Conservation (phyloP, 2,113 vertebrate genomes). For the Phalacrocorax brasilianus region DNA sequence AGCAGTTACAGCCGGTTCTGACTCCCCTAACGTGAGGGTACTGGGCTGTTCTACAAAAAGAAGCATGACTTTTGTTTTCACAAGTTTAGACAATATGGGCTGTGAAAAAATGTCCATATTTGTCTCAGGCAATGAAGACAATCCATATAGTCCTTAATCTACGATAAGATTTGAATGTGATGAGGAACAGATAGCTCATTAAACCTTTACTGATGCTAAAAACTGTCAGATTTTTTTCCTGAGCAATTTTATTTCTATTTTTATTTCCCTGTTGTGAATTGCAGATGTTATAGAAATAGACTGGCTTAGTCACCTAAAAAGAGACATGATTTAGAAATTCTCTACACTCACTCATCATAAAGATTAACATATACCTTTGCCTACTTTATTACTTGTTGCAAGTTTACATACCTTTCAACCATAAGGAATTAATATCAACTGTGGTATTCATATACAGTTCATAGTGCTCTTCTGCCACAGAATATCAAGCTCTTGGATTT, state of each 20-base stretch:
- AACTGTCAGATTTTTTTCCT: neutral
- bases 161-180: neutral
- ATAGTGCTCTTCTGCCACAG: neutral
- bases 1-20: neutral
- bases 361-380: neutral
- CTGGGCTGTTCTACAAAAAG: neutral
- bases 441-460: neutral
- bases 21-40: neutral
- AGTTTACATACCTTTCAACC: neutral
- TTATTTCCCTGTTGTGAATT: neutral
- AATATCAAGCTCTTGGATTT: neutral
- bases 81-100: neutral
- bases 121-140: neutral
- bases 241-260: neutral
- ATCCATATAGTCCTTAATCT: neutral
- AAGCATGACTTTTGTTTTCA: neutral
- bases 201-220: neutral
- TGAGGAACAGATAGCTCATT: neutral
- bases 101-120: neutral
- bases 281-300: neutral
- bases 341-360: neutral
- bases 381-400: neutral
- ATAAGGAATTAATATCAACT: neutral
- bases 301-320: neutral
- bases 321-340: neutral